Evolutionary conservation across 1,140 invertebrate genomes (phyloP), one percentile per base, ranked within the genome.

Genomic region (Drosophila malerkotliana): DNA sequence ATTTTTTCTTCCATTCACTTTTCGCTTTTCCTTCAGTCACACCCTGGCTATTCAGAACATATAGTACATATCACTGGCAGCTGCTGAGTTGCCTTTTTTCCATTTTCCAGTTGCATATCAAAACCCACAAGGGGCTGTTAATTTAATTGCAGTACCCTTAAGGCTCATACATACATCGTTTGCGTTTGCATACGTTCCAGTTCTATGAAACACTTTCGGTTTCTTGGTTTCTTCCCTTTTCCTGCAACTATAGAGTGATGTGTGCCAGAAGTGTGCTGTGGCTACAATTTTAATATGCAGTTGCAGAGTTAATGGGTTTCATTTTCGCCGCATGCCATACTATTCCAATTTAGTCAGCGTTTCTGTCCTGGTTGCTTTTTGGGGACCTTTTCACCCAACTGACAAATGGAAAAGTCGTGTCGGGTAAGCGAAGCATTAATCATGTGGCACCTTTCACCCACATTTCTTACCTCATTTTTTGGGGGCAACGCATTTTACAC

Each of bases 121-220:
- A 18, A n/a, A 56, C 39, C 58, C 14, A 45, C 24, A 57, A 37
- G 59, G 49, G 59, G 47, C 34, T 85, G 63, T 80, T 85, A 77
- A 84, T 85, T 84, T 79, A 85, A 84, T 85, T 80, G 67, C 77
- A 72, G 44, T 32, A 66, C 9, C 47, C 55, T 44, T 32, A 37
- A 53, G n/a, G 54, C 5, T 48, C 44, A 47, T 24, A 21, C 44
- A 14, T 18, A 21, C 44, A 14, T 18, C 18, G 18, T 18, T 51
- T 51, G 24, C 45, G 45, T 12, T n/a, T n/a, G 9, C 30, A 61
- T 18, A 21, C 55, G 28, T 15, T 34, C 12, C 14, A 41, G 28
- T 61, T 67, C 44, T 45, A 9, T 34, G n/a, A 9, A 60, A 18
- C 34, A 41, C 49, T 58, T 66, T 52, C 45, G 41, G 28, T 60